Evolutionary conservation across 2,113 vertebrate species (phyloP).

Genomic region (Arenaria interpres): DNA sequence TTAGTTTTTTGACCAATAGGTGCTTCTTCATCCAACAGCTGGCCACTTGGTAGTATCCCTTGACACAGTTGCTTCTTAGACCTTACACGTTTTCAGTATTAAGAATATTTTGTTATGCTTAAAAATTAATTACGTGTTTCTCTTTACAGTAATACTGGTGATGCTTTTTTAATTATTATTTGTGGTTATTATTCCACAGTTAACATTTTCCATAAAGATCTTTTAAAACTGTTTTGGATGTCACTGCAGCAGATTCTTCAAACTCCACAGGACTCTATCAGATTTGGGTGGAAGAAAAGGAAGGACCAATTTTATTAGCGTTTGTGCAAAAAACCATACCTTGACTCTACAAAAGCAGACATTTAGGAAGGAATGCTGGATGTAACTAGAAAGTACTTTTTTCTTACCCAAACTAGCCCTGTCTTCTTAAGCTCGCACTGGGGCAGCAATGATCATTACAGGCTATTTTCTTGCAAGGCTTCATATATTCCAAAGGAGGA

Average conservation of each 20-base stretch:
- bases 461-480: background rate
- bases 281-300: background rate
- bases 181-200: background rate
- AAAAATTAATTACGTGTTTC: background rate
- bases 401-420: background rate
- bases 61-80: background rate
- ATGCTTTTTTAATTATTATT: background rate
- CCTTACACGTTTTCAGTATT: background rate
- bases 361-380: background rate
- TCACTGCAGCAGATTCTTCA: background rate
- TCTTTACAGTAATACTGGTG: background rate
- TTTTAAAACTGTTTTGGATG: background rate
- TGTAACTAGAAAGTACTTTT: background rate
- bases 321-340: background rate
- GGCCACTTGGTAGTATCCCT: background rate
- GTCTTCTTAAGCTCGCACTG: background rate
- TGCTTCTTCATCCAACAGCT: background rate
- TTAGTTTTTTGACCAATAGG: background rate
- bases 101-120: background rate
- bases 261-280: accelerated
- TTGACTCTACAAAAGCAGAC: background rate
- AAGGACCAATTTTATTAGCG: background rate
- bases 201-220: background rate
- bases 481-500: background rate
- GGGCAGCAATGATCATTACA: background rate